These are phyloP conservation scores for Diaperis boleti DNA, from an alignment of 2,888 invertebrate species.

Conservation along the genomic window DNA sequence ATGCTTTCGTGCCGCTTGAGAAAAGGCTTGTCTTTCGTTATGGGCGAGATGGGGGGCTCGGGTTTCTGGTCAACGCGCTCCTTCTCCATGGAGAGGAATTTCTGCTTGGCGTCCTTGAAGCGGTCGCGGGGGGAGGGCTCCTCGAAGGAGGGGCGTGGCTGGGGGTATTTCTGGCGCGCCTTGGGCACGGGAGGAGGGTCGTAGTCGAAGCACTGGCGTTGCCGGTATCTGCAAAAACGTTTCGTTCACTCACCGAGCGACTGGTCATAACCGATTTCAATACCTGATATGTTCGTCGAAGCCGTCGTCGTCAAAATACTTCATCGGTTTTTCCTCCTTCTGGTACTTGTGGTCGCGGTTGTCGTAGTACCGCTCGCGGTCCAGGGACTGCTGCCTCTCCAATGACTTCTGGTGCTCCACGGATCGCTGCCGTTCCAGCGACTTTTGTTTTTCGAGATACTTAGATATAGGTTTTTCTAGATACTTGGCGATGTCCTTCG, in stretches of 20 bases:
- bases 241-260: no score
- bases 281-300: conserved; percentile 59
- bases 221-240: conserved; percentile 38
- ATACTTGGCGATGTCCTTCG: conserved; percentile 50
- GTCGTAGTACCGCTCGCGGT: conserved; percentile 45
- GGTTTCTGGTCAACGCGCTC: conserved; percentile 65
- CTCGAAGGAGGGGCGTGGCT: conserved; percentile 68
- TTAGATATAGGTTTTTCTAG: conserved; percentile 58
- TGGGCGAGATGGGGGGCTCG: conserved; percentile 59
- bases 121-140: conserved; percentile 79
- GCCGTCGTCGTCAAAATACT: conserved; percentile 61
- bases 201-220: conserved; percentile 24
- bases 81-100: conserved; percentile 83
- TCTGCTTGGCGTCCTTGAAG: conserved; percentile 88
- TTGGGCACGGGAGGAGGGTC: conserved; percentile 52
- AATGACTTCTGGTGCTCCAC: conserved; percentile 16
- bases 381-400: conserved; percentile 47
- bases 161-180: conserved; percentile 52
- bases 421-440: conserved; percentile 45
- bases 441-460: conserved; percentile 56
- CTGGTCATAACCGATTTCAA: no score
- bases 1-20: conserved; percentile 57
- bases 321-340: conserved; percentile 50
- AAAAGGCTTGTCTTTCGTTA: conserved; percentile 52
- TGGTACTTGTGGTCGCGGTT: conserved; percentile 38